phyloP scores from a whole-genome alignment of 2,888 invertebrate species.

The Hydraecia micacea region DNA sequence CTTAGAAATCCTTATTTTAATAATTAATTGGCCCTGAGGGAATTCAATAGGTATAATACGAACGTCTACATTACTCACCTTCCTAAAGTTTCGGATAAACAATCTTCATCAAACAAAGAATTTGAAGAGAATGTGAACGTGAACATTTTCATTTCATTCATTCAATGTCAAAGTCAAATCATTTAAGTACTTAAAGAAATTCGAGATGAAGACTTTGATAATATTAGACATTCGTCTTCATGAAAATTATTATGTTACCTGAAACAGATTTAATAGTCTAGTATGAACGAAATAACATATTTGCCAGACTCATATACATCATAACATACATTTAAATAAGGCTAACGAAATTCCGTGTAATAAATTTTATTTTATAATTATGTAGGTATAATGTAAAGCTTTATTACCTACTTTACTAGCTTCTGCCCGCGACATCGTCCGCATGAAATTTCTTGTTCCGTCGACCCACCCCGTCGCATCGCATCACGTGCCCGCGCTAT shows the following conservation, averaged over 20 bases:
- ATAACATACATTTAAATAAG: background rate
- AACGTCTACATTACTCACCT: slow-evolving; percentile 1
- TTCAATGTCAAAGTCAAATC: background rate
- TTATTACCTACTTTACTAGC: too few species aligned
- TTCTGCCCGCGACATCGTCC: too few species aligned
- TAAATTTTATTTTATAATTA: background rate
- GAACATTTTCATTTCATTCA: background rate
- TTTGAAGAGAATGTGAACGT: background rate
- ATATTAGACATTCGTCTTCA: slow-evolving; percentile 7
- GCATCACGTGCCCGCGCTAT: too few species aligned
- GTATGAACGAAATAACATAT: background rate
- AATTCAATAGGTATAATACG: slow-evolving; percentile 15
- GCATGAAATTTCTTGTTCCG: too few species aligned
- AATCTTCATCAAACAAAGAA: background rate
- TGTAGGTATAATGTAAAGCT: background rate
- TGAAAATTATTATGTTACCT: background rate
- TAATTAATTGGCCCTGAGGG: slow-evolving; percentile 11
- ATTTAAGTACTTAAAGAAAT: background rate
- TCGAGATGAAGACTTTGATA: background rate
- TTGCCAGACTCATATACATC: background rate
- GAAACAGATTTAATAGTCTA: background rate
- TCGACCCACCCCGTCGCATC: too few species aligned
- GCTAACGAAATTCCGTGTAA: background rate
- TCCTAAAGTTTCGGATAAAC: slow-evolving; percentile 7
- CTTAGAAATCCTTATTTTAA: slow-evolving; percentile 14